Evolutionary conservation across 2,888 invertebrate genomes (phyloP), one percentile per base, ranked within the genome.

Genomic region (Agapetus fuscipes): DNA sequence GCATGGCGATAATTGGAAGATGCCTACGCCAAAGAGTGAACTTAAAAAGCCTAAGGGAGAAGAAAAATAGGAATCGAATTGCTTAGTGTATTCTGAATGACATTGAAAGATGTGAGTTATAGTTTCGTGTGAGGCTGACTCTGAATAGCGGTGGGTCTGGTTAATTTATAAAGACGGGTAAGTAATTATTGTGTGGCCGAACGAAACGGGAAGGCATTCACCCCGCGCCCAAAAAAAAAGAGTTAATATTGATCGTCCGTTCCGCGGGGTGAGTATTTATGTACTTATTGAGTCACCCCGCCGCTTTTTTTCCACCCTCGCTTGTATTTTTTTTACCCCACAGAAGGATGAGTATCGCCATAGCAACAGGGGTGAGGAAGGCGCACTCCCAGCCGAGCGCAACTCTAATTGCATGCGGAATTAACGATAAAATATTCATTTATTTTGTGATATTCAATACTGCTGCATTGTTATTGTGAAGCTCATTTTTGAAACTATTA

Each of bases 241-340:
- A 70, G 70, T 70, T 70, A 70, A 69, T 70, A 70, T 70, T 69
- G 70, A 70, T 70, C 70, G 70, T 67, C 66, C 67, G 48, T 43
- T 38, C 45, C 45, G 41, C 45, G 69, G 68, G 65, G 42, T 43
- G 37, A 39, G 47, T 48, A 48, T 48, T 48, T 48, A 45, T 45
- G 45, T 48, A 48, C 48, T 48, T 48, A 48, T 48, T 67, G 67
- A 68, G 65, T 69, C 70, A 69, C 70, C 70, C 70, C 68, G 66
- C 67, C 67, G 64, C 64, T 67, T 69, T 68, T 69, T 69, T 49
- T 68, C 68, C 69, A 68, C 70, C 70, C 70, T 68, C 67, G 68
- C 67, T 67, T 69, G 68, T 69, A 69, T 69, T 69, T 70, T n/a
- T 48, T 65, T 69, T 67, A 62, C 41, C 45, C 44, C 44, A 45